phyloP scores from a whole-genome alignment of 2,797 vertebrate genomes.

The Pelobates cultripes region DNA sequence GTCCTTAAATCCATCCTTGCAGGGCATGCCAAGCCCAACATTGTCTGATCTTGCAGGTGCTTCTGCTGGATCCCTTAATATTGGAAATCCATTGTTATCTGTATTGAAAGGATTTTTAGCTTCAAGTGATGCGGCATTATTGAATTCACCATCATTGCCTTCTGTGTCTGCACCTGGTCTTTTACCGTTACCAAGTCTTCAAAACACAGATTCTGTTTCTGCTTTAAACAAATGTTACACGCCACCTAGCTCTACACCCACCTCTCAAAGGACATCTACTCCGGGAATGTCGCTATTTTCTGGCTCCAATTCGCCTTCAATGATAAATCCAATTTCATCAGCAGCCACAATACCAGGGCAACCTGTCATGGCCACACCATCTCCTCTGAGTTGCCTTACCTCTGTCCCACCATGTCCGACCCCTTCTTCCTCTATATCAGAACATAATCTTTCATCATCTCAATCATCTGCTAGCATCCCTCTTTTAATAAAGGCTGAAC shows the following conservation, averaged over 20 bases:
- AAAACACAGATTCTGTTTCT: conserved; percentile 67
- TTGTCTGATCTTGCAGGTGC: conserved; percentile 70
- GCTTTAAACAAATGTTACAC: conserved; percentile 86
- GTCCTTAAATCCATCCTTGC: conserved; percentile 69
- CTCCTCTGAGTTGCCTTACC: conserved; percentile 65
- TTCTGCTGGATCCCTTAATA: conserved; percentile 70
- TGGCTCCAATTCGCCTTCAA: conserved; percentile 68
- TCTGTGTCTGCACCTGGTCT: conserved; percentile 72
- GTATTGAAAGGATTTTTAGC: conserved; percentile 81
- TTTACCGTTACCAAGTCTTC: conserved; percentile 73
- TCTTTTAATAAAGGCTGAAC: conserved; percentile 71
- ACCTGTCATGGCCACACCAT: conserved; percentile 59
- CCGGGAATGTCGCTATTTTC: conserved; percentile 74
- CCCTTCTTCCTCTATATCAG: conserved; percentile 60
- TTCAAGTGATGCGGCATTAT: conserved; percentile 74
- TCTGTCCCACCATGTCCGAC: conserved; percentile 65
- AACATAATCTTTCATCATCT: conserved; percentile 64
- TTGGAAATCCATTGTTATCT: conserved; percentile 73
- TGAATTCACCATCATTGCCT: conserved; percentile 70
- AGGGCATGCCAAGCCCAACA: conserved; percentile 69
- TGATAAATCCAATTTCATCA: conserved; percentile 61
- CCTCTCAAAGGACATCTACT: conserved; percentile 74
- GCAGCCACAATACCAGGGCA: conserved; percentile 61
- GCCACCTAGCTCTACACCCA: conserved; percentile 73
- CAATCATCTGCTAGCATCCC: conserved; percentile 58